Conservation (phyloP, 2,888 invertebrate genomes). For the Euspilapteryx auroguttella region DNA sequence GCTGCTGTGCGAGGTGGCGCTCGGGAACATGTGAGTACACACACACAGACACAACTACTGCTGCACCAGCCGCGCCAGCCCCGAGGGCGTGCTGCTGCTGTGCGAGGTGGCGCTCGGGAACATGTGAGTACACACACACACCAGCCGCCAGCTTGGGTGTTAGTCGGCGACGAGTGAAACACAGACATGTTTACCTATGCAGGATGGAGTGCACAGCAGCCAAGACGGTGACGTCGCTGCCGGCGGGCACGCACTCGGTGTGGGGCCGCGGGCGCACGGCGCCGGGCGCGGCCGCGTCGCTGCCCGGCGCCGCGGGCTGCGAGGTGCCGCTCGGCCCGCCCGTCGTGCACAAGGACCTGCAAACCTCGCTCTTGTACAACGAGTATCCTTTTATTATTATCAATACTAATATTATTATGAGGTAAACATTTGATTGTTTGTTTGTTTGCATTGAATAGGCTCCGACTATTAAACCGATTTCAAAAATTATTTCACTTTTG, state of each 20-base stretch:
- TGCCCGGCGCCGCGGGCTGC: slow-evolving; percentile 66
- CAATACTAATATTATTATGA: no score
- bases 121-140: no score
- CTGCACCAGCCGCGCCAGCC: slow-evolving; percentile 67
- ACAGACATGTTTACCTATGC: slow-evolving; percentile 8
- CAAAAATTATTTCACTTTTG: no score
- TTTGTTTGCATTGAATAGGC: no score
- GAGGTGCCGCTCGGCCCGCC: slow-evolving; percentile 78
- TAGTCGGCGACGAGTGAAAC: neutral
- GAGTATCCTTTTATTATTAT: slow-evolving; percentile 83
- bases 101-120: slow-evolving; percentile 96
- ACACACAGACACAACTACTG: slow-evolving; percentile 68
- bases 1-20: slow-evolving; percentile 92
- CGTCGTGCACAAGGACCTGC: slow-evolving; percentile 21
- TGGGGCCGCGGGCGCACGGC: slow-evolving; percentile 85
- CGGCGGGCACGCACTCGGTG: slow-evolving; percentile 83
- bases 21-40: slow-evolving; percentile 82
- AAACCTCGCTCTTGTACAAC: slow-evolving; percentile 78
- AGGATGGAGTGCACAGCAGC: slow-evolving; percentile 76
- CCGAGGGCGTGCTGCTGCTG: slow-evolving; percentile 83
- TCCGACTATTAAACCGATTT: no score
- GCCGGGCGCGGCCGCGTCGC: slow-evolving; percentile 72
- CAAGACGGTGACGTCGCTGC: slow-evolving; percentile 76
- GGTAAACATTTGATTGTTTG: no score
- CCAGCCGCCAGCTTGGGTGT: no score